A percentile compares a stretch with the other conserved stretches of the same genome.
Evolutionary conservation across 2,797 vertebrate species (phyloP).

Genomic region (Sebastes iracundus): DNA sequence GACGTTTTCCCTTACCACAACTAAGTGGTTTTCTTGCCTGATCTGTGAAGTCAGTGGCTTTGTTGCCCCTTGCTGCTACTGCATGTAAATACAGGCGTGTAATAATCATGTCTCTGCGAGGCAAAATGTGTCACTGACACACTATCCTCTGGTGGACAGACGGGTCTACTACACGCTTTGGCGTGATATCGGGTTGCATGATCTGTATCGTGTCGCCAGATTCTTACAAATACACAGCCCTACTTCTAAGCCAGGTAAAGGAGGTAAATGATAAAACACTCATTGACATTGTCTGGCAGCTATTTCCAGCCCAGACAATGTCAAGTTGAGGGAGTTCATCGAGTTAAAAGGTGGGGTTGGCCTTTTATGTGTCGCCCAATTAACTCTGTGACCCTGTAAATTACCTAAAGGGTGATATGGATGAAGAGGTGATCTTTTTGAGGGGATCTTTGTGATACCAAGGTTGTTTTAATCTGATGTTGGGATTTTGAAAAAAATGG

Average conservation of each 20-base stretch:
- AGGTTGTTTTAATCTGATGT: not conserved
- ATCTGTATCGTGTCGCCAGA: not conserved
- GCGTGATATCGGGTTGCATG: not conserved
- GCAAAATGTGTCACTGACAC: too few relatives aligned
- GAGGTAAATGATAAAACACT: not conserved
- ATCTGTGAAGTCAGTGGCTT: too few relatives aligned
- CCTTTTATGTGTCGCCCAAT: not conserved
- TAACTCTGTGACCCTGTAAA: conserved; percentile 7
- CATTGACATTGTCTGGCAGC: not conserved
- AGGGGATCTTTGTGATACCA: not conserved
- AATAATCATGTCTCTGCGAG: too few relatives aligned
- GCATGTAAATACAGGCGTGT: too few relatives aligned
- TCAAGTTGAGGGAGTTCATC: not conserved
- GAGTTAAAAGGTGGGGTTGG: not conserved
- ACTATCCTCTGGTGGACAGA: too few relatives aligned
- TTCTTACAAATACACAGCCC: not conserved
- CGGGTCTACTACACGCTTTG: too few relatives aligned
- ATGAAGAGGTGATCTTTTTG: conserved; percentile 4
- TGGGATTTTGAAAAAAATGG: not conserved
- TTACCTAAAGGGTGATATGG: not conserved
- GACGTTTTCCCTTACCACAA: too few relatives aligned
- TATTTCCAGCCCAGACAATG: not conserved
- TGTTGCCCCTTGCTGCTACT: too few relatives aligned
- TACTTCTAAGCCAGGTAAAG: not conserved
- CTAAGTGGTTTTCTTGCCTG: too few relatives aligned